These are phyloP conservation scores for Brachyopa scutellaris DNA, from an alignment of 2,888 invertebrate species.

Conservation along the genomic window DNA sequence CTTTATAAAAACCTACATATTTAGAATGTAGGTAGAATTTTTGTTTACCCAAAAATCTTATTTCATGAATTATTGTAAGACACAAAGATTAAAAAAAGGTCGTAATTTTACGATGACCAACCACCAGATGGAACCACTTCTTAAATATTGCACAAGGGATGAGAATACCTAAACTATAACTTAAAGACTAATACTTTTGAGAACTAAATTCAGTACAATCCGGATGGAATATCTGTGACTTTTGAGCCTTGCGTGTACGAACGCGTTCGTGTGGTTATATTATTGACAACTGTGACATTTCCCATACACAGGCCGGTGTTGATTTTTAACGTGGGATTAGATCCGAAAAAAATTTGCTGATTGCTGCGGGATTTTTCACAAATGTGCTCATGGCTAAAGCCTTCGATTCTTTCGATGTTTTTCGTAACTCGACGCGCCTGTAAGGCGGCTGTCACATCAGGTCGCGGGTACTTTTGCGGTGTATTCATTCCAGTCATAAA, in stretches of 20 bases:
- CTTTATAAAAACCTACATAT: neutral
- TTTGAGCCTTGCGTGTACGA: conserved; percentile 83
- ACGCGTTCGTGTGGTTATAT: conserved; percentile 83
- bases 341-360: conserved; percentile 81
- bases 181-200: neutral
- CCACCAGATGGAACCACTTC: conserved; percentile 51
- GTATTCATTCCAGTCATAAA: conserved; percentile 83
- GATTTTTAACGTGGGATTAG: conserved; percentile 78
- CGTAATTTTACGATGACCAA: conserved; percentile 20
- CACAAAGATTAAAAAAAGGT: neutral
- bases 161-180: conserved; percentile 40
- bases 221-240: conserved; percentile 89
- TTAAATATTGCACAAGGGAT: conserved; percentile 66
- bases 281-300: conserved; percentile 82
- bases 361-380: conserved; percentile 83
- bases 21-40: neutral
- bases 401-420: conserved; percentile 89
- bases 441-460: conserved; percentile 83
- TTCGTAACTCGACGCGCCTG: conserved; percentile 87
- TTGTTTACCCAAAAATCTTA: conserved; percentile 13
- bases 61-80: neutral
- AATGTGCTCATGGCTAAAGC: conserved; percentile 82
- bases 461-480: conserved; percentile 81
- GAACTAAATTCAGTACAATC: conserved; percentile 84
- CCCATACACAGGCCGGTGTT: conserved; percentile 72